These are phyloP conservation scores for Coranthus polyacanthus DNA, from an alignment of 2,797 vertebrate species.

Conservation along the genomic window DNA sequence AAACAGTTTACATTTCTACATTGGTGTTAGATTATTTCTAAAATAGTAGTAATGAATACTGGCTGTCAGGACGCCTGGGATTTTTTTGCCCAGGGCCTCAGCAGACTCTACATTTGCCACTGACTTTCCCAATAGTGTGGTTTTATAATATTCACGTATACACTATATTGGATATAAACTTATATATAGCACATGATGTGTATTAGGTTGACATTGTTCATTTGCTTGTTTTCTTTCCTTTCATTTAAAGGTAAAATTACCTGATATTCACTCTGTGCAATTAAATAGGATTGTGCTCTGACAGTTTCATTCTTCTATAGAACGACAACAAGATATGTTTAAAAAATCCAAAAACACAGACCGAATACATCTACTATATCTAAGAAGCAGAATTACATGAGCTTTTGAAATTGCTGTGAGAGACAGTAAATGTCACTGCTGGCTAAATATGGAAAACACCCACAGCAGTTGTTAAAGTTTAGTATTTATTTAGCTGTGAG, in stretches of 20 bases:
- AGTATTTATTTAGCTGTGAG: background rate
- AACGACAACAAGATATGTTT: slow-evolving; percentile 2
- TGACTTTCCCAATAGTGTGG: no score
- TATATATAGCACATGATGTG: no score
- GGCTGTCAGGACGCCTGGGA: no score
- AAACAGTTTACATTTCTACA: no score
- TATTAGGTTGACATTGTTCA: no score
- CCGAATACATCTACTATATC: background rate
- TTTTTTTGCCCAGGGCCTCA: no score
- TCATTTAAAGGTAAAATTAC: background rate
- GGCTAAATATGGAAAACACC: slow-evolving; percentile 42
- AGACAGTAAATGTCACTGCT: slow-evolving; percentile 49
- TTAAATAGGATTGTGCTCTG: background rate
- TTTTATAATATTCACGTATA: no score
- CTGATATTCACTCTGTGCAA: background rate
- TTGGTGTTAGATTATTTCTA: no score
- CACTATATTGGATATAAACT: no score
- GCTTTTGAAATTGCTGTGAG: slow-evolving; percentile 39
- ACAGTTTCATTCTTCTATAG: slow-evolving; percentile 13
- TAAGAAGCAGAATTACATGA: slow-evolving; percentile 5
- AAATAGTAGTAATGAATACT: no score
- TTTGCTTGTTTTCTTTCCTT: slow-evolving; percentile 4
- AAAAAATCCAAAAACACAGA: background rate
- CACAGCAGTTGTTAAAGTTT: slow-evolving; percentile 29
- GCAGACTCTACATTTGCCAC: no score